Evolutionary conservation across 2,888 invertebrate species (phyloP), one percentile per base, ranked within the genome.

Genomic region (Rhopalosiphum nymphaeae): DNA sequence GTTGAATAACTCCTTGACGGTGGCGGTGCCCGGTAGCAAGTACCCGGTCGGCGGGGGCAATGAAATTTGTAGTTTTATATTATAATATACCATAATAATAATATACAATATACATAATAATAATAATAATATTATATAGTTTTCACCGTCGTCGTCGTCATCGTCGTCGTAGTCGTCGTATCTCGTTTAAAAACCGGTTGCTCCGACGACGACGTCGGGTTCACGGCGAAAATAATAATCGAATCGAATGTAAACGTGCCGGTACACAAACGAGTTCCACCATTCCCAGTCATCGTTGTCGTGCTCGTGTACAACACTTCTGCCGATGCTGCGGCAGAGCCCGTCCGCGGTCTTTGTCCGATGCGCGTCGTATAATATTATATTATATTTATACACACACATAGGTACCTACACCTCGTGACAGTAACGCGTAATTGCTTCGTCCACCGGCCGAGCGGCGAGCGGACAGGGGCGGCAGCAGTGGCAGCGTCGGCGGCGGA

Each of bases 201-300:
- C 42, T 46, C 57, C 11, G 44, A 53, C 29, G 89, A 29, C 57
- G 89, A 16, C 67, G n/a, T 44, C 44, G n/a, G 3, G 90, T 90
- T 67, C 90, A 90, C 90, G 53, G 53, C 91, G 91, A 91, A 91
- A 91, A 91, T 78, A 91, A 91, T 90, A 91, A 67, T 91, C 90
- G 36, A 91, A 91, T 78, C 36, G 53, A 78, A 91, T 91, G 36
- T 53, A 36, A 53, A 84, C 49, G 49, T 36, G 88, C 49, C 49
- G 36, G 67, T 49, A 25, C 42, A 91, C 42, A 91, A 91, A 91
- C 91, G 91, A 91, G 91, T 91, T 91, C 78, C 91, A 49, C 67
- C 67, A 21, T 78, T 78, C 36, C 78, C 78, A 78, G 91, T 46
- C 87, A 46, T 61, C 78, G 91, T 49, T 36, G 86, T 46, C 86